Evolutionary conservation across 2,113 vertebrate species (phyloP), one percentile per base, ranked within the genome.

Genomic region (Erythrocercus mccallii): DNA sequence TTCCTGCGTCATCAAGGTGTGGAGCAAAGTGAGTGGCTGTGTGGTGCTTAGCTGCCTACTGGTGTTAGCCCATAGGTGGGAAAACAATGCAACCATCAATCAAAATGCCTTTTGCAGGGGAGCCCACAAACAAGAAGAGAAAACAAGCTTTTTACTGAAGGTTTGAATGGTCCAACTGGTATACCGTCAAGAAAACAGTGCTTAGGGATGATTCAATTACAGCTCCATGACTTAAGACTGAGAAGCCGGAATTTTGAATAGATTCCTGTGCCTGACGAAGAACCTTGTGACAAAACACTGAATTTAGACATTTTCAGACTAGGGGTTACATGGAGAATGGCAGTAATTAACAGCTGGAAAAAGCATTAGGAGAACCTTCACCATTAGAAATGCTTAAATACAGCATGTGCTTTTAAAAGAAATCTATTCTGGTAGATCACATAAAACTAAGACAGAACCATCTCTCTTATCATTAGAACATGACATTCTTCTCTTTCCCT

Each of bases 201-300:
- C 18, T 57, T 62, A 66, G 14, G 6, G 28, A 5, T 47, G n/a
- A 56, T 40, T 74, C 20, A 79, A 1, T 53, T 30, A 12, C 58
- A 85, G 54, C 2, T 84, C 27, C 10, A 13, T 30, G 22, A 37
- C 16, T 12, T 14, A 38, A 54, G 81, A 76, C 19, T 10, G 6
- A 22, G 12, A 58, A 85, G 27, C 0, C 0, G 33, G 7, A 54
- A n/a, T 50, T 79, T 72, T 33, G 33, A 58, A 84, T 13, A 47
- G 11, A 23, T n/a, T 30, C 15, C 4, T 64, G 48, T 48, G 15
- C 8, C 25, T 40, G 30, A 6, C 15, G 35, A 12, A 56, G 24
- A 30, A 47, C 5, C 23, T 53, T 5, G 2, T 24, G 42, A 28
- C 14, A 35, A 53, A 83, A 86, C 10, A 21, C 10, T 44, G 35